phyloP scores from a whole-genome alignment of 2,797 vertebrate genomes.

The Takifugu ocellatus region DNA sequence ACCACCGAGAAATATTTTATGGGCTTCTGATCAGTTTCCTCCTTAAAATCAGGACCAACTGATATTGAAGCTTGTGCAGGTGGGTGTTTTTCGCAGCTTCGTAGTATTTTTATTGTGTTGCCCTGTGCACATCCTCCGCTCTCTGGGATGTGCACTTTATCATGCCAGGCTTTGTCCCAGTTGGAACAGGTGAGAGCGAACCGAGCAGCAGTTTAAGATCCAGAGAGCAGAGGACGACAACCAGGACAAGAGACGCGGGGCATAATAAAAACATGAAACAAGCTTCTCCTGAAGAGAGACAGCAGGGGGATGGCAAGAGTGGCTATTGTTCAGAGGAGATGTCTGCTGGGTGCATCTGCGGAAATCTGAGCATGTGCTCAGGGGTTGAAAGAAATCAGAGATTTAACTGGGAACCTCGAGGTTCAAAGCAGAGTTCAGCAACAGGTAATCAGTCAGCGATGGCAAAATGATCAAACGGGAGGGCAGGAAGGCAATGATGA shows the following conservation, averaged over 20 bases:
- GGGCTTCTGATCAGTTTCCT: too few relatives aligned
- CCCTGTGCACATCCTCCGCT: too few relatives aligned
- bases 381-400: conserved; percentile 12
- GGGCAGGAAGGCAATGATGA: background rate
- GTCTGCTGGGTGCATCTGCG: conserved; percentile 5
- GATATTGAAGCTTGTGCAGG: too few relatives aligned
- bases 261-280: conserved; percentile 36
- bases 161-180: conserved; percentile 26
- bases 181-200: conserved; percentile 42
- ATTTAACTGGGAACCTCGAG: conserved; percentile 3
- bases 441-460: conserved; percentile 9
- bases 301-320: conserved; percentile 20
- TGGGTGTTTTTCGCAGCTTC: too few relatives aligned
- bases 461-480: conserved; percentile 1
- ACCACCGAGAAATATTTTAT: too few relatives aligned
- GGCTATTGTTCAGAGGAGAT: conserved; percentile 34
- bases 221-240: conserved; percentile 18
- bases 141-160: too few relatives aligned
- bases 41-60: too few relatives aligned
- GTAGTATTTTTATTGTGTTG: too few relatives aligned
- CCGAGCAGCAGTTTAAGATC: conserved; percentile 38
- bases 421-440: conserved; percentile 8
- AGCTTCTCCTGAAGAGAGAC: conserved; percentile 22
- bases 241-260: conserved; percentile 32
- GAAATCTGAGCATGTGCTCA: conserved; percentile 12